Percentiles rank a stretch among this genome's conserved stretches.
phyloP scores from a whole-genome alignment of 2,113 vertebrate genomes.

The Chaenocephalus aceratus region DNA sequence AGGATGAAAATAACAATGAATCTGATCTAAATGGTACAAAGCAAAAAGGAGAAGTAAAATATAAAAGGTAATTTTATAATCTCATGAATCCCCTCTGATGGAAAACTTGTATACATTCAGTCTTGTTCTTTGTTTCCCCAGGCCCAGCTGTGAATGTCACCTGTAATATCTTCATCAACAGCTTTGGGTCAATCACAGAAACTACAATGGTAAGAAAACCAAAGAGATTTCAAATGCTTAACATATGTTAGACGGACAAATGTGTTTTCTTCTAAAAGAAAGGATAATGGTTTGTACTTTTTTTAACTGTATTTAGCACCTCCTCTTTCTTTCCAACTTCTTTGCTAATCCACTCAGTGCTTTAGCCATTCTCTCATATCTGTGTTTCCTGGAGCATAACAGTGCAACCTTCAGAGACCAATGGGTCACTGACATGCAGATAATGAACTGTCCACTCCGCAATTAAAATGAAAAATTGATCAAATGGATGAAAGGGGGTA shows the following conservation, averaged over 20 bases:
- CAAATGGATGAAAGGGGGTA: constrained; percentile 60
- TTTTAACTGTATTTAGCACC: neutral
- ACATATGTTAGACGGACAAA: neutral
- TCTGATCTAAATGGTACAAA: neutral
- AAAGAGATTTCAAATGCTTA: constrained; percentile 1
- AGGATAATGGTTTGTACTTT: neutral
- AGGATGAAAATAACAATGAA: constrained; percentile 12
- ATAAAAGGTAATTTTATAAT: neutral
- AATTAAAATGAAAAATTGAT: constrained; percentile 83
- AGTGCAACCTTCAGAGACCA: constrained; percentile 76
- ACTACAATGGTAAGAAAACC: constrained; percentile 92
- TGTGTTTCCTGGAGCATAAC: constrained; percentile 71
- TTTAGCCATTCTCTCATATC: constrained; percentile 53
- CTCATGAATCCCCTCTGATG: constrained; percentile 23
- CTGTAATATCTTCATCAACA: constrained; percentile 99
- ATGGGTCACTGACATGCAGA: constrained; percentile 77
- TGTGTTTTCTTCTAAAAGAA: no score
- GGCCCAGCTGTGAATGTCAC: constrained; percentile 95
- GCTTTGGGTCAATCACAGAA: constrained; percentile 94
- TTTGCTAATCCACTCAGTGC: constrained; percentile 50
- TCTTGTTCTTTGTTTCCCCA: constrained; percentile 66
- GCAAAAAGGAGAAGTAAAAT: constrained; percentile 6
- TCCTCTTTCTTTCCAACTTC: constrained; percentile 10
- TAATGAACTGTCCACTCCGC: constrained; percentile 83
- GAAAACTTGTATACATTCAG: constrained; percentile 17